These are phyloP conservation scores for Albula glossodonta DNA, from an alignment of 2,113 vertebrate genomes.

Conservation along the genomic window DNA sequence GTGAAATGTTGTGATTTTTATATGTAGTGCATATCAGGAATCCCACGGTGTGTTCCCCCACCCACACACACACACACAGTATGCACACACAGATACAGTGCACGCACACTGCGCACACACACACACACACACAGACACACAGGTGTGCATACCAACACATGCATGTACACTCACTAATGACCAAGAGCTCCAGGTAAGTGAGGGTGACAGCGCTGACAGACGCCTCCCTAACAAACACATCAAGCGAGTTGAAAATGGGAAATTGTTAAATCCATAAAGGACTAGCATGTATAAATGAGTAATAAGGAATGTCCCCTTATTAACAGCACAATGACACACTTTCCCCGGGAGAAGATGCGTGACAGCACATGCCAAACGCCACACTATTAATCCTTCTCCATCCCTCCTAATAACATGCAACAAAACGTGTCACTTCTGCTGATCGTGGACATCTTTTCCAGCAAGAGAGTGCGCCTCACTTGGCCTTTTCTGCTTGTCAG, in stretches of 20 bases:
- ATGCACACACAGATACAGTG: background rate
- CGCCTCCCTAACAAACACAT: background rate
- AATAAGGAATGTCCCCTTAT: constrained; percentile 16
- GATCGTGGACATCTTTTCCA: constrained; percentile 19
- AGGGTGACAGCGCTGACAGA: background rate
- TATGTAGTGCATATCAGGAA: background rate
- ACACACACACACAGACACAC: background rate
- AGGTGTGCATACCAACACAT: background rate
- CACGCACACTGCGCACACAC: background rate
- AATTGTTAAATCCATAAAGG: background rate
- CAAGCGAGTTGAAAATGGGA: background rate
- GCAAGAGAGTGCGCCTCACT: background rate
- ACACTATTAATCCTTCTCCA: constrained; percentile 13
- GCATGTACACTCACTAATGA: background rate
- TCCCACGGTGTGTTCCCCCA: background rate
- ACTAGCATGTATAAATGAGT: too few species aligned
- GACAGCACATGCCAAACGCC: constrained; percentile 20
- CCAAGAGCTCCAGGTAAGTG: background rate
- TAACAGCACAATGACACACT: constrained; percentile 2
- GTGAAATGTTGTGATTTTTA: background rate
- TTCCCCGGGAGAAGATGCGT: background rate
- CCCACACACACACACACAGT: background rate
- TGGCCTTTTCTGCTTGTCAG: constrained; percentile 30
- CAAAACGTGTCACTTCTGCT: constrained; percentile 18
- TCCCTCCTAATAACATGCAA: constrained; percentile 6